Conservation (phyloP, 2,888 invertebrate genomes). For the Biston stratarius region DNA sequence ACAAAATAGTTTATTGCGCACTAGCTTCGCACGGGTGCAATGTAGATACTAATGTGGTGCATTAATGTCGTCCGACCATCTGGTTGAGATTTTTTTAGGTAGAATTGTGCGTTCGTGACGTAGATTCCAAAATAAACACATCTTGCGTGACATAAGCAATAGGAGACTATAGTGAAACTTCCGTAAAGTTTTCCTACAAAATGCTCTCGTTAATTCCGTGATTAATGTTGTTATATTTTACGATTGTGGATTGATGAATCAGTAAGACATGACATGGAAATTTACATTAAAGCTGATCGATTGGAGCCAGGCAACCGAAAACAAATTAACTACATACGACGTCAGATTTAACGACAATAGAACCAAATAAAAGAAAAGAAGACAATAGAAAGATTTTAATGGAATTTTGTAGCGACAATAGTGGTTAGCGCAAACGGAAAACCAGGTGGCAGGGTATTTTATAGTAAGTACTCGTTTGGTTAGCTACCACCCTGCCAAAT, state of each 20-base stretch:
- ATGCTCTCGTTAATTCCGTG: constrained; percentile 1
- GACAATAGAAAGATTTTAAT: constrained; percentile 5
- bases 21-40: no score
- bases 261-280: constrained; percentile 2
- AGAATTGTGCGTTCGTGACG: neutral
- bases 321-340: constrained; percentile 25
- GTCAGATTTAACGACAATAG: constrained; percentile 8
- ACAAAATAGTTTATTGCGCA: no score
- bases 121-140: neutral
- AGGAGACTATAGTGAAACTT: constrained; percentile 1
- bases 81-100: neutral
- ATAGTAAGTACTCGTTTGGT: no score
- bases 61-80: no score
- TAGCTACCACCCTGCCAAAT: no score
- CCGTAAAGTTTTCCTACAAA: constrained; percentile 2
- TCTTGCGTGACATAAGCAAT: constrained; percentile 11
- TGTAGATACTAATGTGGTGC: no score
- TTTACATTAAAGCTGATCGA: constrained; percentile 18
- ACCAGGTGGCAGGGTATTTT: no score
- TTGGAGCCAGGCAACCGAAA: constrained; percentile 27
- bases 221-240: constrained; percentile 3
- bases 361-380: no score
- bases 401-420: neutral
- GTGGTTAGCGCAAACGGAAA: no score
- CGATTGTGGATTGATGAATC: constrained; percentile 9